These are phyloP conservation scores for Oxygymnocypris stewartii DNA, from an alignment of 2,113 vertebrate species.

Conservation along the genomic window DNA sequence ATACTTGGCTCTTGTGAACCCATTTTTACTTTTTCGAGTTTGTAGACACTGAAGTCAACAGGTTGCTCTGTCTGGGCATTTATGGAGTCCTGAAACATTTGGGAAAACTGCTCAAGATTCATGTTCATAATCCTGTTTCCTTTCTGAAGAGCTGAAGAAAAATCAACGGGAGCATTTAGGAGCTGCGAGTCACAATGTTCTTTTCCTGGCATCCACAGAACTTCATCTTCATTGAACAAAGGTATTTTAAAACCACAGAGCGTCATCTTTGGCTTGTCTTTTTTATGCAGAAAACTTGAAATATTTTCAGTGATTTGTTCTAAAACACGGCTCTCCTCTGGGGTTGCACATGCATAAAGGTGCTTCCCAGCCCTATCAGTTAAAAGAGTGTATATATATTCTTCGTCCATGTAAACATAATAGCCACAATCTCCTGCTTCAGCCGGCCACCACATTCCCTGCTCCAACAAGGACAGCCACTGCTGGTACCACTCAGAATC, in stretches of 20 bases:
- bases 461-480: slow-evolving; percentile 87
- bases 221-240: slow-evolving; percentile 74
- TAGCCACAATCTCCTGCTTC: slow-evolving; percentile 90
- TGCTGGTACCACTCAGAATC: slow-evolving; percentile 86
- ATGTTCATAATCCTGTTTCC: slow-evolving; percentile 85
- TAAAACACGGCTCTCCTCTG: slow-evolving; percentile 72
- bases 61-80: slow-evolving; percentile 80
- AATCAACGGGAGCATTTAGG: slow-evolving; percentile 80
- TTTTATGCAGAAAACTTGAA: slow-evolving; percentile 71
- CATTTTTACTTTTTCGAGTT: slow-evolving; percentile 82
- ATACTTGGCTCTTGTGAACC: slow-evolving; percentile 70
- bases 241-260: slow-evolving; percentile 89
- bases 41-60: slow-evolving; percentile 85
- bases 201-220: slow-evolving; percentile 75
- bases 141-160: slow-evolving; percentile 83
- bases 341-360: slow-evolving; percentile 84
- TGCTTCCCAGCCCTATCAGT: slow-evolving; percentile 89
- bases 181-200: slow-evolving; percentile 64
- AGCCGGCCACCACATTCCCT: slow-evolving; percentile 92
- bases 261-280: slow-evolving; percentile 75
- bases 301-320: slow-evolving; percentile 74
- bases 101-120: slow-evolving; percentile 86
- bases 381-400: slow-evolving; percentile 89
- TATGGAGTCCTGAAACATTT: slow-evolving; percentile 87
- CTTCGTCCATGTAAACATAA: slow-evolving; percentile 87